Conservation (phyloP, 2,113 vertebrate genomes). For the Mirza zaza region DNA sequence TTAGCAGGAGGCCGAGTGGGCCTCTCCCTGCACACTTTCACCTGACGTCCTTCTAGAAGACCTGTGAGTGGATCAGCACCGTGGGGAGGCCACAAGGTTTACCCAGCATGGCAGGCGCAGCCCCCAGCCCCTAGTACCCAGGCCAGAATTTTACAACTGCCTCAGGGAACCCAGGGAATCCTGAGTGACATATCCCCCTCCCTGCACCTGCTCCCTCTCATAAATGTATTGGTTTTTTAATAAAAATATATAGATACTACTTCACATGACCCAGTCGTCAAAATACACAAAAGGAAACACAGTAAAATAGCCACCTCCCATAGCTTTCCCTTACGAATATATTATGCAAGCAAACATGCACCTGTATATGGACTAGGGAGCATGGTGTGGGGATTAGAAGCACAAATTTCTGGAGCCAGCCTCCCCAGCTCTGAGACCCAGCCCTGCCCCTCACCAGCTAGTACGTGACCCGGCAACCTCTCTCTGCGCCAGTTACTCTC, state of each 20-base stretch:
- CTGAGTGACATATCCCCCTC: not conserved
- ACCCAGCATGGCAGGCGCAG: not conserved
- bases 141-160: not conserved
- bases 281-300: not conserved
- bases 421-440: not conserved
- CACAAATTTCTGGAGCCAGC: not conserved
- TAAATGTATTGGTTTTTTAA: not conserved
- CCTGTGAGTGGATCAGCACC: not conserved
- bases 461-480: not conserved
- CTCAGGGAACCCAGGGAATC: not conserved
- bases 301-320: not conserved
- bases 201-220: not conserved
- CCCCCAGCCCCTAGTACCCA: not conserved
- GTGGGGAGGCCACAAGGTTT: not conserved
- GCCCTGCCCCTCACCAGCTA: not conserved
- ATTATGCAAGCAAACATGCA: not conserved
- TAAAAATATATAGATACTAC: not conserved
- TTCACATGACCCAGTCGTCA: not conserved
- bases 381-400: fast-evolving
- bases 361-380: not conserved
- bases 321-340: not conserved
- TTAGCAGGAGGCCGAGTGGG: not conserved
- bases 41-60: not conserved
- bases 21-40: not conserved
- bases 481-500: not conserved